These are phyloP conservation scores for Archocentrus centrarchus DNA, from an alignment of 2,113 vertebrate species.

Conservation along the genomic window DNA sequence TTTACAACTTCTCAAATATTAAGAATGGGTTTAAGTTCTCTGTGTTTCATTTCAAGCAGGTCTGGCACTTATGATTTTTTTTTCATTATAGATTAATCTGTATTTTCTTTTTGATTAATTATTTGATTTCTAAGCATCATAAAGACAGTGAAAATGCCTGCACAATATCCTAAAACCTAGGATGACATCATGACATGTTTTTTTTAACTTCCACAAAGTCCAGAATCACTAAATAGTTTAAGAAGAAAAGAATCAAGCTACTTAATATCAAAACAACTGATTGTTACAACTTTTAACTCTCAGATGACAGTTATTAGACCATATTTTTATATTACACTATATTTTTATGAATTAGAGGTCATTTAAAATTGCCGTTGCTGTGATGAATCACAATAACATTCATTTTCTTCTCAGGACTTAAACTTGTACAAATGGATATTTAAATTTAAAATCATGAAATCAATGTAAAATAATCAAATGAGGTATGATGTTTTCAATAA, in stretches of 20 bases:
- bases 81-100: background rate
- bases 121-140: background rate
- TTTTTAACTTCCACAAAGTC: background rate
- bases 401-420: background rate
- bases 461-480: background rate
- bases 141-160: accelerated
- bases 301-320: background rate
- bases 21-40: background rate
- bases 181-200: background rate
- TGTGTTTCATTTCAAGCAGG: background rate
- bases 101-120: background rate
- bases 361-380: background rate
- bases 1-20: background rate
- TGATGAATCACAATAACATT: background rate
- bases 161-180: background rate
- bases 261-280: background rate
- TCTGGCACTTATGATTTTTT: background rate
- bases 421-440: background rate
- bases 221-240: background rate
- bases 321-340: background rate
- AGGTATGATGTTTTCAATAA: background rate
- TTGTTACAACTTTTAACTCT: background rate
- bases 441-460: background rate
- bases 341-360: background rate
- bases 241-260: background rate